phyloP scores from a whole-genome alignment of 1,140 invertebrate species.

The Orius laevigatus region DNA sequence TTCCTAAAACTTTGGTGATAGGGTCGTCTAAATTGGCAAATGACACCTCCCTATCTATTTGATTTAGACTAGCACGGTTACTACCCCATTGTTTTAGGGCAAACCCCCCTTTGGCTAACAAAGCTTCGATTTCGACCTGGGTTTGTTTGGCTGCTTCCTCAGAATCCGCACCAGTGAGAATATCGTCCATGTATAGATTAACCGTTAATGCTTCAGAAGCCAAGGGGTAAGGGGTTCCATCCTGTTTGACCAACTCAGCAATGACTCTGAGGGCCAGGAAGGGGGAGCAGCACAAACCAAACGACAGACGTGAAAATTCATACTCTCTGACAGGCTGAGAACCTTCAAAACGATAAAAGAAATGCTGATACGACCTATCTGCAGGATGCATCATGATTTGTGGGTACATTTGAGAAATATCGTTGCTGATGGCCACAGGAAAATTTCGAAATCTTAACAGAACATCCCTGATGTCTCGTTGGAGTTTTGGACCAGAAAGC shows the following conservation, averaged over 20 bases:
- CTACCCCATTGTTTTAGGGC: constrained; percentile 2
- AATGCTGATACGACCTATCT: constrained; percentile 12
- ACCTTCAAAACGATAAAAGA: constrained; percentile 18
- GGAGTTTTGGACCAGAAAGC: constrained; percentile 27
- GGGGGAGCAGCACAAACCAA: constrained; percentile 24
- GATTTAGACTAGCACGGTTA: neutral
- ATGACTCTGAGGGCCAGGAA: constrained; percentile 24
- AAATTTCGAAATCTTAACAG: neutral
- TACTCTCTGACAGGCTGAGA: constrained; percentile 16
- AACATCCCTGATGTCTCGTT: constrained; percentile 25
- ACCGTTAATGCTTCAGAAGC: constrained; percentile 21
- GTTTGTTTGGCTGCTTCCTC: constrained; percentile 16
- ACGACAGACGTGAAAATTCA: constrained; percentile 24
- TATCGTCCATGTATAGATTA: constrained; percentile 31
- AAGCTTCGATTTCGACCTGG: constrained; percentile 10
- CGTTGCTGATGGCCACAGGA: constrained; percentile 25
- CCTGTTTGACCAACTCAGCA: constrained; percentile 22
- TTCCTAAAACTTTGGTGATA: neutral
- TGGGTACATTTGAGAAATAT: constrained; percentile 29
- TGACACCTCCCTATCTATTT: neutral
- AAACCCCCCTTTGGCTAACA: constrained; percentile 15
- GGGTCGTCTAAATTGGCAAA: neutral
- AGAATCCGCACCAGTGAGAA: constrained; percentile 23
- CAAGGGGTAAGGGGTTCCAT: constrained; percentile 17
- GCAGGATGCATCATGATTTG: constrained; percentile 21